A percentile compares a stretch with the other conserved stretches of the same genome.
Conservation (phyloP, 2,797 vertebrate species). For the Pelodytes ibericus region DNA sequence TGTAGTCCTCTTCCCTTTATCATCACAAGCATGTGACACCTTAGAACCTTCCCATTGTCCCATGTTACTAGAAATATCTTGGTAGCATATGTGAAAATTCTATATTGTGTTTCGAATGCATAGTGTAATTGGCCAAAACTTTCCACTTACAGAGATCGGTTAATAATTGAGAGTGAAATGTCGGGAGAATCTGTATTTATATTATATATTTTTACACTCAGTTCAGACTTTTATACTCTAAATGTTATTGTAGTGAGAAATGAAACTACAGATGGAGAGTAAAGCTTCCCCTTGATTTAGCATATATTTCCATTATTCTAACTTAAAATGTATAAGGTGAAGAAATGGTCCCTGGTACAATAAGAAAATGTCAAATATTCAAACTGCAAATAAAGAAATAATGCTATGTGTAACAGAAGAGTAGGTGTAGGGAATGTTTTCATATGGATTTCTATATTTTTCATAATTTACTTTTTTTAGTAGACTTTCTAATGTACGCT, state of each 20-base stretch:
- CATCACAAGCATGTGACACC: slow-evolving; percentile 33
- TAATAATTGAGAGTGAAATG: slow-evolving; percentile 34
- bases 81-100: slow-evolving; percentile 17
- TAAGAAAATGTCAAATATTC: too few relatives aligned
- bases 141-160: slow-evolving; percentile 13
- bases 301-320: background rate
- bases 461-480: too few relatives aligned
- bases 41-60: slow-evolving; percentile 33
- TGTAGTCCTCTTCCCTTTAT: slow-evolving; percentile 29
- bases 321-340: background rate
- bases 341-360: too few relatives aligned
- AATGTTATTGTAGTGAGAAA: background rate
- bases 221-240: slow-evolving; percentile 5
- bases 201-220: background rate
- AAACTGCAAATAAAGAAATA: too few relatives aligned
- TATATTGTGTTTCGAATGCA: slow-evolving; percentile 14
- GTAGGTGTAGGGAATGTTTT: too few relatives aligned
- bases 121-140: slow-evolving; percentile 23
- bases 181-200: background rate
- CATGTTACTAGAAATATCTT: slow-evolving; percentile 26
- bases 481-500: too few relatives aligned
- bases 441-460: too few relatives aligned
- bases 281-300: background rate
- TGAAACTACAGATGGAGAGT: background rate
- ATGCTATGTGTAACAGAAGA: too few relatives aligned